Percentiles rank a stretch among this genome's conserved stretches.
Conservation (phyloP, 2,888 invertebrate genomes). For the Stictocephala bisonia region DNA sequence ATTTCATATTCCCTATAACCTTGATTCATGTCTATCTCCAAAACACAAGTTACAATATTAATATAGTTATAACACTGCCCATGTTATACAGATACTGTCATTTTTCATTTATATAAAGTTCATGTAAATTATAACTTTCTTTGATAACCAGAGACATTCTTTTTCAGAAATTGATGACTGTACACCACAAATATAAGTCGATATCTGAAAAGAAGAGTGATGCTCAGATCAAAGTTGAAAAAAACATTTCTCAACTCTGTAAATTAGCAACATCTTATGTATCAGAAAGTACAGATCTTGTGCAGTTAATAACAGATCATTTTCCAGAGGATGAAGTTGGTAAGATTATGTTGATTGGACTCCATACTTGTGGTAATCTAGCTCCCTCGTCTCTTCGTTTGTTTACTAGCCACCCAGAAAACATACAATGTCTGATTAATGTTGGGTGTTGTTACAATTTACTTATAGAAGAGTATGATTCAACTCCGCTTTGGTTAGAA, state of each 20-base stretch:
- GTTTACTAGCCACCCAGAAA: conserved; percentile 68
- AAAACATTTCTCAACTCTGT: conserved; percentile 66
- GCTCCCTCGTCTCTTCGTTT: conserved; percentile 78
- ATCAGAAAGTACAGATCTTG: conserved; percentile 70
- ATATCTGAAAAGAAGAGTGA: conserved; percentile 52
- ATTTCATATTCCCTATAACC: no score
- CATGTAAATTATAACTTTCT: no score
- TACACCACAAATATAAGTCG: conserved; percentile 52
- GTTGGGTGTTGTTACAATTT: conserved; percentile 94
- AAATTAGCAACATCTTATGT: conserved; percentile 74
- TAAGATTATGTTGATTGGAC: conserved; percentile 72
- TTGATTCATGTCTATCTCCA: no score
- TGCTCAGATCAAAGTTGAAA: conserved; percentile 40
- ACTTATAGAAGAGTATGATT: conserved; percentile 71
- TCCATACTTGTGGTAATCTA: conserved; percentile 92
- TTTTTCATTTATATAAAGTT: no score
- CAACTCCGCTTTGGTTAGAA: conserved; percentile 63
- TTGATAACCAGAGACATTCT: no score
- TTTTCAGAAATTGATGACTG: conserved; percentile 58
- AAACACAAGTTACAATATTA: no score
- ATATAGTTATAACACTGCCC: no score
- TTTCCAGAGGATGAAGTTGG: conserved; percentile 65
- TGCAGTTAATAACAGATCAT: conserved; percentile 66
- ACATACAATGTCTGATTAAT: conserved; percentile 75
- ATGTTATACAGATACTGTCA: no score